These are phyloP conservation scores for Cossypha heuglini DNA, from an alignment of 2,797 vertebrate genomes.

Conservation along the genomic window DNA sequence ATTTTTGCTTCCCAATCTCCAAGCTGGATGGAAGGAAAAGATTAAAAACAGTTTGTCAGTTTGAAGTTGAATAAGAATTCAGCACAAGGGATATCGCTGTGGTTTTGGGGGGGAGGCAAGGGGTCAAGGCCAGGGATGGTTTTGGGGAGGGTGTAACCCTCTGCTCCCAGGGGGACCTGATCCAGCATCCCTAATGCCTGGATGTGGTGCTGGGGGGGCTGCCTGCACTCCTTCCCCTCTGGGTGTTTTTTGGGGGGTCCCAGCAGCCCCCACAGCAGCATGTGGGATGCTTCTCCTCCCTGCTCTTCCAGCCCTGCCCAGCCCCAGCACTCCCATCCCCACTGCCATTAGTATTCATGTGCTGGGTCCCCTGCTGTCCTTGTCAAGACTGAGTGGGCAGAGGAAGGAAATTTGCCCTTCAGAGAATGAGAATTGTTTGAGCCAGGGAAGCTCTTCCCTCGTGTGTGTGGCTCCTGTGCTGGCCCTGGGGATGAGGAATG, in stretches of 20 bases:
- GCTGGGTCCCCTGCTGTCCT: conserved; percentile 49
- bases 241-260: not conserved
- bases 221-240: not conserved
- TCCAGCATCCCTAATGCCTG: not conserved
- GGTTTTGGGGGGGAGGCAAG: conserved; percentile 40
- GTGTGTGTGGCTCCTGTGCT: conserved; percentile 54
- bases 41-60: conserved; percentile 99
- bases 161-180: not conserved
- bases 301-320: not conserved
- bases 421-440: conserved; percentile 56
- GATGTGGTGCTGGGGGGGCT: not conserved
- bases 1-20: conserved; percentile 99
- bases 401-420: conserved; percentile 66
- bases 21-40: conserved; percentile 95
- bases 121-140: conserved; percentile 77
- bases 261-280: rapidly evolving
- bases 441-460: conserved; percentile 50
- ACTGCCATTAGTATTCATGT: conserved; percentile 50
- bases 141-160: conserved; percentile 10
- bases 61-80: conserved; percentile 96
- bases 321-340: not conserved
- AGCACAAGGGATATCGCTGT: conserved; percentile 83
- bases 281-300: rapidly evolving
- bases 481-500: conserved; percentile 51
- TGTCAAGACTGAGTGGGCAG: conserved; percentile 66